A percentile compares a stretch with the other conserved stretches of the same genome.
phyloP scores from a whole-genome alignment of 1,140 invertebrate genomes.

The Littorina saxatilis region DNA sequence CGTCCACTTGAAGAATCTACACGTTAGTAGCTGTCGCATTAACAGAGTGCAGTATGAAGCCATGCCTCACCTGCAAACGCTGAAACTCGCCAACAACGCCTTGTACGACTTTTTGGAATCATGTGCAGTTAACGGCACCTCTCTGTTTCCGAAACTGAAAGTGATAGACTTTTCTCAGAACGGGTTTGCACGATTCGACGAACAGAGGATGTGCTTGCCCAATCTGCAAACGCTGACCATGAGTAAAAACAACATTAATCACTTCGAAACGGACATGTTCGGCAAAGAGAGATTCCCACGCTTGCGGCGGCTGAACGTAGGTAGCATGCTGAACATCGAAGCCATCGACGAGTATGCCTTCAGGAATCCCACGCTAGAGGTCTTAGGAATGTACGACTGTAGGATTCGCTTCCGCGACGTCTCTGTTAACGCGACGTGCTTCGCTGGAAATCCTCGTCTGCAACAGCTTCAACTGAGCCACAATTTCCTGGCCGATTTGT shows the following conservation, averaged over 20 bases:
- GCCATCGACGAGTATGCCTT: not conserved
- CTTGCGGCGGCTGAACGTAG: not conserved
- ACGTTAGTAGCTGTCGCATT: not conserved
- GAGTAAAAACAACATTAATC: not conserved
- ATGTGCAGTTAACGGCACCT: not conserved
- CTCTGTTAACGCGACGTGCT: not conserved
- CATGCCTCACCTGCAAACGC: not conserved
- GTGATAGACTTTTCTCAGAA: not conserved
- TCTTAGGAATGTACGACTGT: not conserved
- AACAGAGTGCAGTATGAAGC: not conserved
- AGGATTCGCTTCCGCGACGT: not conserved
- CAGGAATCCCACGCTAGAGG: not conserved
- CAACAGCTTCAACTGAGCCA: not conserved
- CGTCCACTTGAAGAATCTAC: not conserved
- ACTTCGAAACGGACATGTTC: not conserved
- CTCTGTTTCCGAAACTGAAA: not conserved
- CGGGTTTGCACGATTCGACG: not conserved
- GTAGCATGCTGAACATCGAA: not conserved
- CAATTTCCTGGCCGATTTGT: not conserved
- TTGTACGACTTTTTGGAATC: not conserved
- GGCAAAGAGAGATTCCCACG: not conserved
- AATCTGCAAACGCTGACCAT: not conserved
- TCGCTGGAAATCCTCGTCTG: not conserved
- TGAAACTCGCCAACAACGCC: not conserved
- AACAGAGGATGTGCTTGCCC: not conserved